Conservation (phyloP, 2,888 invertebrate genomes). For the Leptopterna dolabrata region DNA sequence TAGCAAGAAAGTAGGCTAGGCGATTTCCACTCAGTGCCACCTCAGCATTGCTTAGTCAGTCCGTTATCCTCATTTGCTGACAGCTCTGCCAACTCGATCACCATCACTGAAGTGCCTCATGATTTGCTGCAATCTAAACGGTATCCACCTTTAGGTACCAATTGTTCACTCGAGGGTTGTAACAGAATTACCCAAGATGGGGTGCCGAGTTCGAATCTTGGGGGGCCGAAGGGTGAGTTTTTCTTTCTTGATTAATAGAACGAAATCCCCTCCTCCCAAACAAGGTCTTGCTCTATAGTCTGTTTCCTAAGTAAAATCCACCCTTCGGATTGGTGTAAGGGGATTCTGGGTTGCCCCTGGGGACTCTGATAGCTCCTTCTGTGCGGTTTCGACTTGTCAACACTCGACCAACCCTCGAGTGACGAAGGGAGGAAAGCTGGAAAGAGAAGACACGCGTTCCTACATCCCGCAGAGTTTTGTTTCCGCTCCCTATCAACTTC, state of each 20-base stretch:
- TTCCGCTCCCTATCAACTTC: neutral
- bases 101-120: no score
- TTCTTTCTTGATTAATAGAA: neutral
- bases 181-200: neutral
- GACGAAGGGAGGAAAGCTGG: neutral
- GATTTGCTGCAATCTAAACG: no score
- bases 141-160: no score
- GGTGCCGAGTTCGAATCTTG: neutral
- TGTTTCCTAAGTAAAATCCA: neutral
- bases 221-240: neutral
- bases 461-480: conserved; percentile 19
- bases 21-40: no score
- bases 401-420: neutral
- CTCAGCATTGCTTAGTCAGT: no score
- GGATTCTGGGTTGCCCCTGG: neutral
- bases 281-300: neutral
- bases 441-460: neutral
- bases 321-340: neutral
- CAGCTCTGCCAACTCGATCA: no score
- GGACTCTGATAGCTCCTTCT: neutral
- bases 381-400: conserved; percentile 17
- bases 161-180: no score
- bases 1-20: no score
- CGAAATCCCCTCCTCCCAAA: neutral
- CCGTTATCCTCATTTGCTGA: no score